These are phyloP conservation scores for Melanerpes formicivorus DNA, from an alignment of 2,113 vertebrate genomes.

Conservation along the genomic window DNA sequence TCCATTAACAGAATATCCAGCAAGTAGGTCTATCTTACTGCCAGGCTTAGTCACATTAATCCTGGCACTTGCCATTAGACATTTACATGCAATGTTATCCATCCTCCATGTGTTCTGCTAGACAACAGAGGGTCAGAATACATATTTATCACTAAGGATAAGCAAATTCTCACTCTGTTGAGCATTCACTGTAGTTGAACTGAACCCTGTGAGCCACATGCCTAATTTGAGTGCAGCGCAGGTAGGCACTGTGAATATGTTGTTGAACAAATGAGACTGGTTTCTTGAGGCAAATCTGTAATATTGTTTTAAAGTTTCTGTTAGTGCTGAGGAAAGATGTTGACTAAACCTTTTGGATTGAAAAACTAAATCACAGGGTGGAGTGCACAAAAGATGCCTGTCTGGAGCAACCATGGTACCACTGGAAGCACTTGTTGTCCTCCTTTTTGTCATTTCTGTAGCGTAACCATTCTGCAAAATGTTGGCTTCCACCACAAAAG, in stretches of 20 bases:
- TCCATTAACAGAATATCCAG: conserved; percentile 83
- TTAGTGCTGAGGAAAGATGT: background rate
- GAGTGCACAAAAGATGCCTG: background rate
- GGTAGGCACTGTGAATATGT: background rate
- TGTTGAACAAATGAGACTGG: background rate
- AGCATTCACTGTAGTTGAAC: conserved; percentile 42
- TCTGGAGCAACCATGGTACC: background rate
- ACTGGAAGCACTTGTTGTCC: background rate
- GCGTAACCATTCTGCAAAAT: background rate
- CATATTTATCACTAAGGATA: conserved; percentile 78
- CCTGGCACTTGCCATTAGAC: conserved; percentile 76
- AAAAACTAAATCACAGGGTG: background rate
- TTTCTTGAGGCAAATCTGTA: conserved; percentile 40
- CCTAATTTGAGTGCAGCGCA: conserved; percentile 37
- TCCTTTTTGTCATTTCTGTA: background rate
- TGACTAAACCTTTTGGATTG: background rate
- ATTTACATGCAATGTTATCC: conserved; percentile 81
- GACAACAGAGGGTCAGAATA: conserved; percentile 71
- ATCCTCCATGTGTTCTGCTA: conserved; percentile 75
- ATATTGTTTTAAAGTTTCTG: conserved; percentile 12
- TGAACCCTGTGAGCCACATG: conserved; percentile 11
- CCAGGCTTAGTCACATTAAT: conserved; percentile 74
- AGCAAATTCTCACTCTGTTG: conserved; percentile 74
- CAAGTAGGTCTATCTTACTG: conserved; percentile 74
- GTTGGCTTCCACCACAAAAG: background rate